These are phyloP conservation scores for Pectinophora gossypiella DNA, from an alignment of 1,140 invertebrate species.

Conservation along the genomic window DNA sequence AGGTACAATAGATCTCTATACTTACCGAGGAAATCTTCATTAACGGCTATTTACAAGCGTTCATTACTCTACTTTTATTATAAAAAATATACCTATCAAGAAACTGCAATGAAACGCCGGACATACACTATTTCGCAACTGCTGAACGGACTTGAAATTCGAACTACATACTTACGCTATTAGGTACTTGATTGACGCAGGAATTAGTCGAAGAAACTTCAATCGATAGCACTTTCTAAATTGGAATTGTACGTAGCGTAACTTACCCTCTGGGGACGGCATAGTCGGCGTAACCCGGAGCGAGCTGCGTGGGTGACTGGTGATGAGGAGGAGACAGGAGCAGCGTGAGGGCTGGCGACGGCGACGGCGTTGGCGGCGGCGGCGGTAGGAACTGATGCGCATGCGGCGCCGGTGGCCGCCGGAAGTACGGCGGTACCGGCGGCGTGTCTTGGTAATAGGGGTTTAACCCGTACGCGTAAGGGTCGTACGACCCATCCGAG, in stretches of 20 bases:
- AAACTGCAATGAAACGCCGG: too few relatives aligned
- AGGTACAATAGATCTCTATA: too few relatives aligned
- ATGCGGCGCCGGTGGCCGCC: slow-evolving; percentile 12
- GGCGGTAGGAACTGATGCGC: slow-evolving; percentile 12
- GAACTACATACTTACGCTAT: not conserved
- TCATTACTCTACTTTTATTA: too few relatives aligned
- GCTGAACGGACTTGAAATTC: not conserved
- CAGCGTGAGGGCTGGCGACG: not conserved
- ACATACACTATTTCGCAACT: too few relatives aligned
- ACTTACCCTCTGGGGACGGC: not conserved
- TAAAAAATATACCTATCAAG: too few relatives aligned
- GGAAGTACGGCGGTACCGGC: not conserved
- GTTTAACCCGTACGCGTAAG: slow-evolving; percentile 17
- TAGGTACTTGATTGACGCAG: not conserved
- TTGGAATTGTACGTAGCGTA: not conserved
- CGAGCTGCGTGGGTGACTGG: too few relatives aligned
- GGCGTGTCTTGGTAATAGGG: slow-evolving; percentile 22
- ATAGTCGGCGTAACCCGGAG: too few relatives aligned
- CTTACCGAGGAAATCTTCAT: too few relatives aligned
- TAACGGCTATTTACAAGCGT: too few relatives aligned
- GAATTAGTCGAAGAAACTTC: not conserved
- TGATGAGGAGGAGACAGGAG: too few relatives aligned
- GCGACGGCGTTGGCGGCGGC: slow-evolving; percentile 9
- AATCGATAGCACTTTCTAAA: not conserved
- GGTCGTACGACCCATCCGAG: slow-evolving; percentile 13